Evolutionary conservation across 2,888 invertebrate genomes (phyloP), one percentile per base, ranked within the genome.

Genomic region (Leptinotarsa tumamoca): DNA sequence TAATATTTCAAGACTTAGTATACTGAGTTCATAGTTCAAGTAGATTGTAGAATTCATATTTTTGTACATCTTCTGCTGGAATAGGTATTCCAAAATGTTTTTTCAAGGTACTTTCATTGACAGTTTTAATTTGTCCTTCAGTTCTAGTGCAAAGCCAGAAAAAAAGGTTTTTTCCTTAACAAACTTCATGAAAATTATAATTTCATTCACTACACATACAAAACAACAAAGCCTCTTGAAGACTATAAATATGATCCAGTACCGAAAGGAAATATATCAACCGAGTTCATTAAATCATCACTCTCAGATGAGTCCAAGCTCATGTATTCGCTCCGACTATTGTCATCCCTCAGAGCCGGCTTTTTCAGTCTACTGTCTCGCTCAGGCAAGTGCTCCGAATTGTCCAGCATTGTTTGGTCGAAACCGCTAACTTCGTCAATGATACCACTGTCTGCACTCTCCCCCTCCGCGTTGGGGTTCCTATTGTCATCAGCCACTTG

Each of bases 231-330:
- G 23, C 5, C 18, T 73, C 71, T 54, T 77, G 23, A 23, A 17
- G 3, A 58, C 58, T 75, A 83, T 71, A 83, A 80, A 78, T 83
- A 83, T 4, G 82, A 81, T 23, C 68, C 68, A 14, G 73, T 78
- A 50, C 82, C 83, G 54, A 83, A 81, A 13, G 83, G 83, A 78
- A 83, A 83, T 21, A 83, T 73, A 21, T 82, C 82, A 13, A 75
- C 58, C 17, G 78, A 80, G 51, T 82, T 73, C 23, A 78, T 79
- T 23, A 82, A 72, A 68, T 83, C 80, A 21, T 81, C 80, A 58
- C 61, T 49, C 21, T 43, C 70, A 14, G 56, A 43, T 10, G 49
- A 49, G 49, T 56, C 56, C 21, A 56, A 43, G 43, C 10, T 58
- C 17, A 27, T 58, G 17, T 70, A 49, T 17, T n/a, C 23, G 18